These are phyloP conservation scores for Alces alces DNA, from an alignment of 2,113 vertebrate genomes.

Conservation along the genomic window DNA sequence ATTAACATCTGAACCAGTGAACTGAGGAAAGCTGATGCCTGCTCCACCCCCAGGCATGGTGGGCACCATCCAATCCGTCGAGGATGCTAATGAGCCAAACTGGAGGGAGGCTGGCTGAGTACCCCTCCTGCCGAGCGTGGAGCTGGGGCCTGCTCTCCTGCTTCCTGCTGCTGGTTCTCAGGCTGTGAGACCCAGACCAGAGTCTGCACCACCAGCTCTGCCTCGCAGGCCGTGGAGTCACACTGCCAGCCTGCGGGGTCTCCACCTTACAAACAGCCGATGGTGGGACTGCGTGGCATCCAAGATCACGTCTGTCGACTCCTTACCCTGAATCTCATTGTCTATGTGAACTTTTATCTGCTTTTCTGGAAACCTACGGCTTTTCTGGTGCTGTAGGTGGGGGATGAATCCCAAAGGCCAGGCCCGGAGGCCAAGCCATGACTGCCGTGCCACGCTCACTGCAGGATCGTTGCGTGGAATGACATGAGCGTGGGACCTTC, in stretches of 20 bases:
- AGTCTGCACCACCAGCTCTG: fast-evolving
- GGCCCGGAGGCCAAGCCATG: not conserved
- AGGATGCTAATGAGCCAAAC: fast-evolving
- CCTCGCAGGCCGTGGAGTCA: not conserved
- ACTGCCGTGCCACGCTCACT: fast-evolving
- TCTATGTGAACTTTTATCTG: fast-evolving
- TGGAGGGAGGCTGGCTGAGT: fast-evolving
- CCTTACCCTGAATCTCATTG: not conserved
- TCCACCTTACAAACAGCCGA: not conserved
- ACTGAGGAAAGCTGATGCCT: fast-evolving
- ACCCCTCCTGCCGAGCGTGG: fast-evolving
- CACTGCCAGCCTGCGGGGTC: fast-evolving
- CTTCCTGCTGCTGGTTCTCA: fast-evolving
- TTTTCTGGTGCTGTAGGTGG: no score
- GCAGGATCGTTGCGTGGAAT: fast-evolving
- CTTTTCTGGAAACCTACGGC: not conserved
- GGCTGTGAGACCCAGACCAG: not conserved
- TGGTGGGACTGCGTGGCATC: fast-evolving
- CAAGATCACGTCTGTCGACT: fast-evolving
- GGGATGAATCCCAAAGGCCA: not conserved
- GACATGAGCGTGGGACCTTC: fast-evolving
- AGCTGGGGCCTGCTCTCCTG: not conserved
- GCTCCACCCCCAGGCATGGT: not conserved
- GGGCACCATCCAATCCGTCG: fast-evolving
- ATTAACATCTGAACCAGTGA: fast-evolving